Evolutionary conservation across 2,113 vertebrate genomes (phyloP).

Genomic region (Sus scrofa): T2T-Sscrofa CM000826.6:121503501-121504000

Average conservation of each 20-base stretch:
- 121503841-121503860: constrained; percentile 33
- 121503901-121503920: background rate
- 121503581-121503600: background rate
- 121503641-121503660: background rate
- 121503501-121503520: background rate
- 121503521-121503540: background rate
- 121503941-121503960: background rate
- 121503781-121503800: background rate
- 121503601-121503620: background rate
- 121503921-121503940: background rate
- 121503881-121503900: background rate
- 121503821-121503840: background rate
- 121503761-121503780: background rate
- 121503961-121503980: background rate
- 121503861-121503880: background rate
- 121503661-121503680: background rate
- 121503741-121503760: background rate
- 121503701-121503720: background rate
- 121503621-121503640: background rate
- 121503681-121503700: background rate
- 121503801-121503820: background rate
- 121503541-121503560: background rate
- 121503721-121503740: background rate
- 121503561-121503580: background rate
- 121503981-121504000: background rate